Evolutionary conservation across 2,113 vertebrate genomes (phyloP).

Genomic region (Rhabdomys dilectus): DNA sequence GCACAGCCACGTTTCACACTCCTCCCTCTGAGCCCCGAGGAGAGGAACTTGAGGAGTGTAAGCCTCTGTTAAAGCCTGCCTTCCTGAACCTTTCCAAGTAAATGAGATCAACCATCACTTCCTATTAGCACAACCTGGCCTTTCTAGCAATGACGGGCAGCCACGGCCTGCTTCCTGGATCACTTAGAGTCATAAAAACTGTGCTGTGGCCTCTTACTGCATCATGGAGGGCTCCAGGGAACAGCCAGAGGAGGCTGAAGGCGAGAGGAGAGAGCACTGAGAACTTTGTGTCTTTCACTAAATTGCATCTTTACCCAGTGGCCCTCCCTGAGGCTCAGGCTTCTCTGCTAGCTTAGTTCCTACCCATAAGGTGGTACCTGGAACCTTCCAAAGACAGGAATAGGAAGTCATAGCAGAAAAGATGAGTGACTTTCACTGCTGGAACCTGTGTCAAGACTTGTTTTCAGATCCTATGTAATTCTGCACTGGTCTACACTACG

Average conservation of each 20-base stretch:
- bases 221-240: background rate
- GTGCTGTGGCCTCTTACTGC: slow-evolving; percentile 77
- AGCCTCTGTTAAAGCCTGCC: slow-evolving; percentile 78
- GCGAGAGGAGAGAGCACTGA: background rate
- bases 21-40: slow-evolving; percentile 68
- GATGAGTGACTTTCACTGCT: background rate
- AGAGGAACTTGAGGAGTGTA: slow-evolving; percentile 75
- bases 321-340: no score
- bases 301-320: background rate
- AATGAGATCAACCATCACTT: slow-evolving; percentile 87
- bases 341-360: background rate
- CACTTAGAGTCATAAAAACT: slow-evolving; percentile 85
- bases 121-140: slow-evolving; percentile 85
- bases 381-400: background rate
- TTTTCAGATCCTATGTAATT: background rate
- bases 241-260: background rate
- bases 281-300: slow-evolving; percentile 7
- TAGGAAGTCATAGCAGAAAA: background rate
- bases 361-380: background rate
- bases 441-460: background rate
- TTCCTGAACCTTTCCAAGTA: slow-evolving; percentile 73
- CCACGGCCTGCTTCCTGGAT: slow-evolving; percentile 75
- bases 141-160: slow-evolving; percentile 81
- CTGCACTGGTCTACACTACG: background rate
- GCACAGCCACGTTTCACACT: background rate